These are phyloP conservation scores for Gadopsis bispinosus DNA, from an alignment of 2,797 vertebrate species.

Conservation along the genomic window DNA sequence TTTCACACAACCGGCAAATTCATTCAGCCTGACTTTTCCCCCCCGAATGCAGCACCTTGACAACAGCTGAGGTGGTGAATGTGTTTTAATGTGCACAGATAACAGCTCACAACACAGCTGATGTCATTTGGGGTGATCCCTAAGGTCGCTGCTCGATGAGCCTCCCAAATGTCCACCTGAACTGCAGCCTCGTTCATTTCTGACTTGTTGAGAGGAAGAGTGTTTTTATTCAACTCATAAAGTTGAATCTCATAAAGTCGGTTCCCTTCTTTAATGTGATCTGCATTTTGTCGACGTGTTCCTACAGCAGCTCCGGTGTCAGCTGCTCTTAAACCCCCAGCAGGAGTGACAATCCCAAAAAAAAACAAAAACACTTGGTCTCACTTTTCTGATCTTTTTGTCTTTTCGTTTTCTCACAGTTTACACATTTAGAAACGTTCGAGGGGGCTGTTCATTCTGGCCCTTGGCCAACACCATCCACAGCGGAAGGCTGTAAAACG, in stretches of 20 bases:
- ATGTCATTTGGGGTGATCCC: conserved; percentile 28
- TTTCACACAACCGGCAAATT: conserved; percentile 16
- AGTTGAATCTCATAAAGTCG: no score
- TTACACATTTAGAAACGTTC: background rate
- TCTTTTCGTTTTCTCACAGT: background rate
- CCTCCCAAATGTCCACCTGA: background rate
- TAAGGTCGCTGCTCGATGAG: background rate
- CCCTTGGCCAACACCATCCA: background rate
- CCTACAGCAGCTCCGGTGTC: no score
- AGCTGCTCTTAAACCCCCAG: no score
- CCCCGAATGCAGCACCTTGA: conserved; percentile 4
- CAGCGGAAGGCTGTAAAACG: background rate
- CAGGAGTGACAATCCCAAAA: no score
- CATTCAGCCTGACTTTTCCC: conserved; percentile 16
- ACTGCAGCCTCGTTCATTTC: background rate
- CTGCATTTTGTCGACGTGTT: no score
- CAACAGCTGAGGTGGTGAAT: background rate
- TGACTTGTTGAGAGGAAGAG: background rate
- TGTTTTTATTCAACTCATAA: no score
- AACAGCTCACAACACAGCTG: conserved; percentile 8
- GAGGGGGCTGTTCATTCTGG: background rate
- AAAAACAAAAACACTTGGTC: no score
- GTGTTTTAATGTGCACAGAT: conserved; percentile 45
- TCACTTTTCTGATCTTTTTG: no score
- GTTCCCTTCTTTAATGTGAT: no score